Conservation (phyloP, 1,140 invertebrate genomes). For the Lordiphosa collinella region DNA sequence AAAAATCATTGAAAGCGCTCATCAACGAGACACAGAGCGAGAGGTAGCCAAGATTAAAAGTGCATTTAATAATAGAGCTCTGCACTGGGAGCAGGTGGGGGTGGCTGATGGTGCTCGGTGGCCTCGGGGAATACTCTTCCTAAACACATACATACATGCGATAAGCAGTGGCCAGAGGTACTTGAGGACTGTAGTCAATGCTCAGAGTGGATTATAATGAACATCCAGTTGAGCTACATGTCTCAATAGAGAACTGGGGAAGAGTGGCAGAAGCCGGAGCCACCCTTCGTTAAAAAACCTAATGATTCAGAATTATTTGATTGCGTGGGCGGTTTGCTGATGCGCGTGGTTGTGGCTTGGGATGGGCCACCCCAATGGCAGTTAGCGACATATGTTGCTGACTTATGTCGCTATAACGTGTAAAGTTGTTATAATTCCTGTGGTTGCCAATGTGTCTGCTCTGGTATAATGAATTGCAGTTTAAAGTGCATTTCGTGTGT, state of each 20-base stretch:
- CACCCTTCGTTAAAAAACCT: conserved; percentile 53
- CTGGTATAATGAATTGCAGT: conserved; percentile 34
- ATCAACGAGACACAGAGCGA: conserved; percentile 23
- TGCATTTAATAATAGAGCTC: conserved; percentile 76
- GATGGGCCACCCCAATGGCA: conserved; percentile 44
- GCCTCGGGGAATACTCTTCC: conserved; percentile 61
- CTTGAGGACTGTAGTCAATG: conserved; percentile 19
- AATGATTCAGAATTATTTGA: conserved; percentile 77
- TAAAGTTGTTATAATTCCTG: conserved; percentile 78
- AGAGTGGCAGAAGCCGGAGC: conserved; percentile 1
- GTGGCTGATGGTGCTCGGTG: conserved; percentile 29
- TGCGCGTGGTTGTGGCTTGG: conserved; percentile 4
- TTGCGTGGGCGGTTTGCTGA: conserved; percentile 76
- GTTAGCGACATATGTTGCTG: conserved; percentile 74
- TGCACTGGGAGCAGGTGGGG: conserved; percentile 8
- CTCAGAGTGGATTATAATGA: conserved; percentile 74
- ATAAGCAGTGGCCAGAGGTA: conserved; percentile 26
- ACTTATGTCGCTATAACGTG: conserved; percentile 78
- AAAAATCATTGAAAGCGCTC: conserved; percentile 72
- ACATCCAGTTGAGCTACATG: conserved; percentile 73
- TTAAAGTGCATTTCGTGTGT: conserved; percentile 39
- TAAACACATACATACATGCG: conserved; percentile 32
- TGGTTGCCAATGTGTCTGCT: conserved; percentile 54
- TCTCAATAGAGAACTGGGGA: conserved; percentile 50
- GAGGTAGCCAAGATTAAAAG: conserved; percentile 69